Base-by-base conservation (phyloP, 2,797 vertebrate genomes). In the Pampus argenteus region DNA sequence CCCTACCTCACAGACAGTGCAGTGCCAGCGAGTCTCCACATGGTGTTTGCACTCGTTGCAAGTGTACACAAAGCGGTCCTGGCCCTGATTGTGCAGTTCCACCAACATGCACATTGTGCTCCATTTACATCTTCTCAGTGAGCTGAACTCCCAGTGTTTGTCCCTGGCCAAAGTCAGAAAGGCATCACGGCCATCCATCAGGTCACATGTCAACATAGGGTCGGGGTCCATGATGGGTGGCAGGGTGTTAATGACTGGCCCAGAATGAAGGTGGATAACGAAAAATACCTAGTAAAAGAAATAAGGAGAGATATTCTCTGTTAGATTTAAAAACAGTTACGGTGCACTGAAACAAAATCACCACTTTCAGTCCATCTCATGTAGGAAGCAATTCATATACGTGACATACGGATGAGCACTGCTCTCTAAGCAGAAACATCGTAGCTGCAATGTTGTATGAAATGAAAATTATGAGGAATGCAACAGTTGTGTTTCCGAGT, bases 1-100 rank as follows among this genome's bases (percentile, higher is more conserved):
- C 11, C 34, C 11, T 87, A 99, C 98, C 97, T 99, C 98, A 0
- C 97, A 99, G 48, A 99, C 96, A 0, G 97, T 99, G 91, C 98
- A 98, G 73, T 99, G 98, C 96, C 96, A 99, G 86, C 98, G 95
- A 0, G 98, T 99, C 90, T 99, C 98, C 66, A 99, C 98, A 0
- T 99, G 98, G 87, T 99, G 97, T 74, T 99, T 99, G 95, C 98
- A 99, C 91, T 99, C 98, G 0, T 99, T 99, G 94, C 98, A 99
- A 1, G 98, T 99, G 78, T 99, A 99, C 81, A 99, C 98, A 26
- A 99, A 99, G 84, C 98, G 97, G 78, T 99, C 98, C 92, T 99
- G 98, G 51, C 98, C 97, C 89, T 99, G 98, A 61, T 98, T 99
- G 86, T 99, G 98, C 79, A 99, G 93, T 80, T 99, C 98, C 70